These are phyloP conservation scores for Eupeodes luniger DNA, from an alignment of 2,888 invertebrate genomes.

Conservation along the genomic window DNA sequence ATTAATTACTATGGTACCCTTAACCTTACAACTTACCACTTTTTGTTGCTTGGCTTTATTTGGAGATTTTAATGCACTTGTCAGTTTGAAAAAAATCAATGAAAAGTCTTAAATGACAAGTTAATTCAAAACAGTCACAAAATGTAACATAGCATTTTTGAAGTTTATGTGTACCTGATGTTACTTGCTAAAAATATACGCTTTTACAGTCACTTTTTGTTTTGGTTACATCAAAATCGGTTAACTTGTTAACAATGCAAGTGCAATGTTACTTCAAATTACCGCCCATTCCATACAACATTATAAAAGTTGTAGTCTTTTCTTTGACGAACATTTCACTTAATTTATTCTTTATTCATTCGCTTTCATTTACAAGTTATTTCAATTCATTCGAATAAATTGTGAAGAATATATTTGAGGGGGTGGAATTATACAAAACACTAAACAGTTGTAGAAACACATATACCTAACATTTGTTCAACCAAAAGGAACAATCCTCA, in stretches of 20 bases:
- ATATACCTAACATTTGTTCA: constrained; percentile 42
- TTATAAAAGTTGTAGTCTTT: not conserved
- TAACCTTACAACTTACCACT: too few relatives aligned
- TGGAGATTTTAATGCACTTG: too few relatives aligned
- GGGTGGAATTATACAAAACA: constrained; percentile 7
- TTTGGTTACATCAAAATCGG: not conserved
- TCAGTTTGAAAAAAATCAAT: too few relatives aligned
- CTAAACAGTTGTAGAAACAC: not conserved
- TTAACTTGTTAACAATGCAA: not conserved
- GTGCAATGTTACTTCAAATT: too few relatives aligned
- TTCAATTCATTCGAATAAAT: not conserved
- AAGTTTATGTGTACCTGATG: too few relatives aligned
- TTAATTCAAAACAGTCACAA: too few relatives aligned
- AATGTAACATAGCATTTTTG: too few relatives aligned
- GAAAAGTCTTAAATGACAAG: too few relatives aligned
- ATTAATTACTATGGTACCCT: too few relatives aligned
- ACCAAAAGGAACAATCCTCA: constrained; percentile 65
- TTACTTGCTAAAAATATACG: too few relatives aligned
- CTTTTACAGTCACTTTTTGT: too few relatives aligned
- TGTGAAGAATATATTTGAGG: not conserved
- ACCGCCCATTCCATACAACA: not conserved
- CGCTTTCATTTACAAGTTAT: not conserved
- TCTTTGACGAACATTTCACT: not conserved
- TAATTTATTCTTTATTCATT: constrained; percentile 12
- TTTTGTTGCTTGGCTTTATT: too few relatives aligned